Evolutionary conservation across 2,888 invertebrate genomes (phyloP).

Genomic region (Helobdella robusta): DNA sequence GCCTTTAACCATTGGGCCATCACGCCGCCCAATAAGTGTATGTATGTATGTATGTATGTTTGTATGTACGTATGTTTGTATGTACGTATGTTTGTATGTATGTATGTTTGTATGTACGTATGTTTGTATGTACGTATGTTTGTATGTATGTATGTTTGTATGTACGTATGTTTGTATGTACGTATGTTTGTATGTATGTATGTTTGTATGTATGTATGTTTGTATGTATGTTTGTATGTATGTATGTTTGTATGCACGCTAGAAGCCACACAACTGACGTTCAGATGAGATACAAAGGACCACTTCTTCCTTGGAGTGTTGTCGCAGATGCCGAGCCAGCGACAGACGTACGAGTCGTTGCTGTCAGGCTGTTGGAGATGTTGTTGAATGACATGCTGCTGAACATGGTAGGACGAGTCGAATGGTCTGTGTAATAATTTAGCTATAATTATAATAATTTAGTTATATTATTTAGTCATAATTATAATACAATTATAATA

Average conservation of each 20-base stretch:
- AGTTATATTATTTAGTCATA: too few species aligned
- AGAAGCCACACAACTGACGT: too few species aligned
- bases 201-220: not conserved
- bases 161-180: constrained; percentile 17
- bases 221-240: not conserved
- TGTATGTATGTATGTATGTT: constrained; percentile 15
- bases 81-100: constrained; percentile 17
- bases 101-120: constrained; percentile 19
- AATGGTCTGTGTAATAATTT: too few species aligned
- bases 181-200: not conserved
- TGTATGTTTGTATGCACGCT: not conserved
- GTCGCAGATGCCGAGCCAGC: constrained; percentile 69
- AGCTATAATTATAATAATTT: too few species aligned
- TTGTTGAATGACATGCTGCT: too few species aligned
- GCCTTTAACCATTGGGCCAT: too few species aligned
- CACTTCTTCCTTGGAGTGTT: constrained; percentile 77
- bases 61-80: constrained; percentile 20
- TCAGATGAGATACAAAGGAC: constrained; percentile 89
- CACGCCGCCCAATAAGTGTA: too few species aligned
- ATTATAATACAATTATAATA: too few species aligned
- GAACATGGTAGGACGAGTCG: too few species aligned
- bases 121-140: constrained; percentile 1
- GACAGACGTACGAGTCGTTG: too few species aligned
- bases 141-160: constrained; percentile 6
- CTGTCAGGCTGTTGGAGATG: too few species aligned